phyloP scores from a whole-genome alignment of 2,888 invertebrate genomes.

The Tetragonula carbonaria region DNA sequence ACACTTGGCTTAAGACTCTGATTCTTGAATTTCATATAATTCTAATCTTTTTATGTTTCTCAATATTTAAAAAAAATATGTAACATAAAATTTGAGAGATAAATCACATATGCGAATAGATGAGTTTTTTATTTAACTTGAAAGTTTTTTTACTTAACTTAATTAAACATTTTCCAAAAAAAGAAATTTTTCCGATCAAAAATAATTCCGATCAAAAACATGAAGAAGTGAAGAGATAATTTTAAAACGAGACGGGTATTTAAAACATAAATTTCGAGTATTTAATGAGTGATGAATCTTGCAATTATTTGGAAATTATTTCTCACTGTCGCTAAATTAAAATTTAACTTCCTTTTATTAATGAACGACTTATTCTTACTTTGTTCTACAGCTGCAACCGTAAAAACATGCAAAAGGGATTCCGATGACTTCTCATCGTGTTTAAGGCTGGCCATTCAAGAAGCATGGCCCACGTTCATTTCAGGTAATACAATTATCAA shows the following conservation, averaged over 20 bases:
- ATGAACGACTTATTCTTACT: neutral
- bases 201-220: too few relatives aligned
- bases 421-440: conserved; percentile 79
- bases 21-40: too few relatives aligned
- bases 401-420: conserved; percentile 78
- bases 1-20: too few relatives aligned
- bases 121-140: too few relatives aligned
- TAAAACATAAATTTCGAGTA: neutral
- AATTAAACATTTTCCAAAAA: too few relatives aligned
- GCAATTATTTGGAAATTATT: neutral
- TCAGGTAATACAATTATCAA: conserved; percentile 68
- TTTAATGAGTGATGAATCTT: neutral
- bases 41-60: neutral
- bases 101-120: too few relatives aligned
- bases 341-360: neutral
- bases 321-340: too few relatives aligned
- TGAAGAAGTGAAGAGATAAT: too few relatives aligned
- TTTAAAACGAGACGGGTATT: neutral
- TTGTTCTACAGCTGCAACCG: conserved; percentile 66
- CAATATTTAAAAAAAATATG: neutral
- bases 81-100: neutral
- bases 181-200: too few relatives aligned
- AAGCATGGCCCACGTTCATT: conserved; percentile 79
- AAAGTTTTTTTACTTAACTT: too few relatives aligned
- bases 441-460: conserved; percentile 80